Percentiles rank a stretch among this genome's conserved stretches.
phyloP scores from a whole-genome alignment of 2,113 vertebrate species.

The Microcebus lehilahytsara region DNA sequence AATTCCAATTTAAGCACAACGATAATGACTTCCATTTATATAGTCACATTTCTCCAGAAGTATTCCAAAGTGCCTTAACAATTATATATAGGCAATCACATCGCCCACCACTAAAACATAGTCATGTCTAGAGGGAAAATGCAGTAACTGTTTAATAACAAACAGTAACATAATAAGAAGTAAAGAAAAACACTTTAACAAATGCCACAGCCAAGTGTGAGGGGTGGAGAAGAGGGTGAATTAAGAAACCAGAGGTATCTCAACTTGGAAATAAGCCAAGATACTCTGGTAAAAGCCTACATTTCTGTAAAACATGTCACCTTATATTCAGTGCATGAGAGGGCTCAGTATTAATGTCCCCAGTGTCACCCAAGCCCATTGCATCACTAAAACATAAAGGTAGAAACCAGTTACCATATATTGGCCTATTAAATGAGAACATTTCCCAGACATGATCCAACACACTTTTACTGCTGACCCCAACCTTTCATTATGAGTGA shows the following conservation, averaged over 20 bases:
- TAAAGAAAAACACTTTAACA: not conserved
- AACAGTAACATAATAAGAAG: slow-evolving; percentile 23
- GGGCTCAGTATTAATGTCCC: not conserved
- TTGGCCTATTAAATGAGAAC: not conserved
- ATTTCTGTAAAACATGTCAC: not conserved
- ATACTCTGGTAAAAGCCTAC: not conserved
- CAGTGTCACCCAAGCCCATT: not conserved
- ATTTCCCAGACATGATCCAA: not conserved
- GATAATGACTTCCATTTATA: slow-evolving; percentile 49
- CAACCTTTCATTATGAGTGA: not conserved
- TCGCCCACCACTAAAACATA: slow-evolving; percentile 10
- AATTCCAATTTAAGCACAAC: slow-evolving; percentile 38
- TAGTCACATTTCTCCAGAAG: slow-evolving; percentile 16
- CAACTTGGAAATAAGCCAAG: not conserved
- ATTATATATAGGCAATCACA: slow-evolving; percentile 36
- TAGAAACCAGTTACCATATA: not conserved
- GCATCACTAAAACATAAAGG: not conserved
- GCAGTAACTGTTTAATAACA: slow-evolving; percentile 50
- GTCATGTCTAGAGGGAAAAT: not conserved
- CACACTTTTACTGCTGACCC: not conserved
- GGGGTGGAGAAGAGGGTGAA: not conserved
- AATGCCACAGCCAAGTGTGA: not conserved
- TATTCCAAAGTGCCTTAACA: slow-evolving; percentile 23
- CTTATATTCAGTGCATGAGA: not conserved
- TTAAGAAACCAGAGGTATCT: not conserved